Conservation (phyloP, 2,888 invertebrate genomes). For the Drosophila kuntzei region DNA sequence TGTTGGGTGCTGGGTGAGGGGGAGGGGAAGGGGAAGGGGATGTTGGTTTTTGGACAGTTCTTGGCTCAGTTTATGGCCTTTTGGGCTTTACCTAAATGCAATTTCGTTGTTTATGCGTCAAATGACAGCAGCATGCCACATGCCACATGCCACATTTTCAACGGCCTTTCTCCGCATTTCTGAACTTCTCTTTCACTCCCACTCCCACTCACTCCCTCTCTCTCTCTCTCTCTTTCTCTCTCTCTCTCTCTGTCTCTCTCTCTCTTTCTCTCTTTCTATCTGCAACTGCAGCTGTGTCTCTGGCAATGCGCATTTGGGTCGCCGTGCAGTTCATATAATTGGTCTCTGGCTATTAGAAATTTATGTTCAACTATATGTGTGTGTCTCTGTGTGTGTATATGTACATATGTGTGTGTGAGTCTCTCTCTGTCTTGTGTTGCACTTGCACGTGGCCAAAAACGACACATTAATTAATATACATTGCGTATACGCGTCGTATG, state of each 20-base stretch:
- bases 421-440: conserved; percentile 9
- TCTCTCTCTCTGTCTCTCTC: neutral
- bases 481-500: conserved; percentile 43
- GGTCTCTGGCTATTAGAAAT: conserved; percentile 25
- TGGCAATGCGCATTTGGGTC: conserved; percentile 31
- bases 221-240: neutral
- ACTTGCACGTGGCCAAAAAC: neutral
- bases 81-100: conserved; percentile 43
- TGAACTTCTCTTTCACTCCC: neutral
- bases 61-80: conserved; percentile 19
- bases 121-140: conserved; percentile 38
- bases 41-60: neutral
- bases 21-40: neutral
- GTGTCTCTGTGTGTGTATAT: conserved; percentile 3
- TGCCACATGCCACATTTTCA: conserved; percentile 18
- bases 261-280: neutral
- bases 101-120: conserved; percentile 51
- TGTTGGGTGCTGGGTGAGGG: neutral
- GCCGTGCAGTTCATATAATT: conserved; percentile 28
- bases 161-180: neutral
- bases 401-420: conserved; percentile 3
- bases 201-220: neutral
- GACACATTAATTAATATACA: conserved; percentile 40
- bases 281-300: neutral
- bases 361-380: conserved; percentile 8